phyloP scores from a whole-genome alignment of 2,888 invertebrate genomes.

The Lasioglossum morio region DNA sequence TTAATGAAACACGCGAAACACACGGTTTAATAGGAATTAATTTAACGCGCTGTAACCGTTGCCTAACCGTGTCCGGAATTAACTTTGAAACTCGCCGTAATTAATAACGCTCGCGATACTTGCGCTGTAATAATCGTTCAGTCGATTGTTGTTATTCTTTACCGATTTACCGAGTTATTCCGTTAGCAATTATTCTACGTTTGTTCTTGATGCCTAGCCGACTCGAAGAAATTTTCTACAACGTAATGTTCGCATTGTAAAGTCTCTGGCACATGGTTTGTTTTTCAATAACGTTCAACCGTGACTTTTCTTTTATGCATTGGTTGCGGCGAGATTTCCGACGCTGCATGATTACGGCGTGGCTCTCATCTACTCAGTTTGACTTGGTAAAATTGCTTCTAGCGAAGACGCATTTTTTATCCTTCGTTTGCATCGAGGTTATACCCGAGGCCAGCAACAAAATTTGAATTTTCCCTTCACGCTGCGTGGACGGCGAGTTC shows the following conservation, averaged over 20 bases:
- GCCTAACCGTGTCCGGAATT: neutral
- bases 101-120: neutral
- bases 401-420: slow-evolving; percentile 43
- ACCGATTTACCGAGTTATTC: neutral
- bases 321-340: slow-evolving; percentile 5
- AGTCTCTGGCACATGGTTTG: neutral
- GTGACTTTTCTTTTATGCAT: slow-evolving; percentile 39
- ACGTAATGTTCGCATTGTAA: slow-evolving; percentile 8
- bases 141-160: neutral
- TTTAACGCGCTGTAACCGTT: neutral
- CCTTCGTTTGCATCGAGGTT: slow-evolving; percentile 36
- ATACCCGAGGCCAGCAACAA: slow-evolving; percentile 24
- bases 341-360: slow-evolving; percentile 5
- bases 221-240: neutral
- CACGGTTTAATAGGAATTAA: neutral
- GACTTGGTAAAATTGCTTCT: slow-evolving; percentile 56
- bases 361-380: slow-evolving; percentile 50
- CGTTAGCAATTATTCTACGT: neutral
- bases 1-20: neutral
- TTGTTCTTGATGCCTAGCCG: too few species aligned
- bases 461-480: slow-evolving; percentile 35
- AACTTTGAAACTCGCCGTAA: neutral
- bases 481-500: neutral
- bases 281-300: slow-evolving; percentile 12
- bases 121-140: neutral